Evolutionary conservation across 2,888 invertebrate genomes (phyloP).

Genomic region (Digitonthophagus gazella): DNA sequence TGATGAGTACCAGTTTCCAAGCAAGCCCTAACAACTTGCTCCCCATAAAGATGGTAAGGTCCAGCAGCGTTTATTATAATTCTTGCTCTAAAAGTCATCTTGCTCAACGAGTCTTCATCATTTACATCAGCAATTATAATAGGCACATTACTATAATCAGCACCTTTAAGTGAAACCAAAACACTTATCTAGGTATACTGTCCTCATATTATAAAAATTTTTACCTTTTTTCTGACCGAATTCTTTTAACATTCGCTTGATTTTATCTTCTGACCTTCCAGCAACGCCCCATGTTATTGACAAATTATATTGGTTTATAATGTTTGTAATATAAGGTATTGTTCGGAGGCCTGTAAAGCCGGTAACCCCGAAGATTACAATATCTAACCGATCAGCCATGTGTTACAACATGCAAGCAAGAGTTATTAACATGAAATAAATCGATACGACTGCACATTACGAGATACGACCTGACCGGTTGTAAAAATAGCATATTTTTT

Average conservation of each 20-base stretch:
- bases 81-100: slow-evolving; percentile 77
- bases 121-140: slow-evolving; percentile 76
- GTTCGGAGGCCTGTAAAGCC: slow-evolving; percentile 91
- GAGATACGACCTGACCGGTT: neutral
- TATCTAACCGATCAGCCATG: slow-evolving; percentile 60
- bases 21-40: slow-evolving; percentile 86
- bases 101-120: slow-evolving; percentile 68
- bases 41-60: slow-evolving; percentile 85
- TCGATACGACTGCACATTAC: neutral
- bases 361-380: slow-evolving; percentile 91
- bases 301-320: slow-evolving; percentile 51
- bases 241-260: slow-evolving; percentile 42
- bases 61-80: slow-evolving; percentile 92
- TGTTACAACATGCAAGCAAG: neutral
- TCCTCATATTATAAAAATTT: too few relatives aligned
- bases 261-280: slow-evolving; percentile 64
- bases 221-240: slow-evolving; percentile 51
- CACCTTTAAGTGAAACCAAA: slow-evolving; percentile 56
- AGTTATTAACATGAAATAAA: neutral
- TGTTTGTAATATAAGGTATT: slow-evolving; percentile 61
- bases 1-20: slow-evolving; percentile 74
- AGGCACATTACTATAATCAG: slow-evolving; percentile 60
- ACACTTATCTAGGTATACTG: too few relatives aligned
- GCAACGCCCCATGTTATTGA: slow-evolving; percentile 84
- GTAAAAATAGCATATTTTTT: too few relatives aligned